Base-by-base conservation (phyloP, 2,797 vertebrate genomes). In the Megaceryle alcyon region DNA sequence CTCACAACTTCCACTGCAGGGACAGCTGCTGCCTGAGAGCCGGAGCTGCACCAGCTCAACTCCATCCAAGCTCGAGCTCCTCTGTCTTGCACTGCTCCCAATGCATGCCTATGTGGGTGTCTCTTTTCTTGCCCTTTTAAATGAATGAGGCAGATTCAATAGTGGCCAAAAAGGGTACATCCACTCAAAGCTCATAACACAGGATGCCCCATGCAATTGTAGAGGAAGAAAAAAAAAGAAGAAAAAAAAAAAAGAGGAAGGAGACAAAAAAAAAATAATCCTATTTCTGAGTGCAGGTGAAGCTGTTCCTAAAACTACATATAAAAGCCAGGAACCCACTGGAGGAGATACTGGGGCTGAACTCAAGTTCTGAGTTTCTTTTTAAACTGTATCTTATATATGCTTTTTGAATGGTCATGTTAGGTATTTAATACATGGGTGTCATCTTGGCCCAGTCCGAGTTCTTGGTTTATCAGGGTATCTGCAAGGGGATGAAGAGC, bases 101-200 rank as follows among this genome's bases (percentile, higher is more conserved):
- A 3, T 22, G 12, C 0, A 1, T 49, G n/a, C 56, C 37, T 14
- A 29, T 1, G 7, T 35, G 2, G 43, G 19, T 41, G 41, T 59
- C 37, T 31, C 5, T 9, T 29, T 0, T n/a, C 41, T 22, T 10
- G 6, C 17, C 49, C 17, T 71, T 73, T 54, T 35, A 71, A 78
- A 6, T 59, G 21, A 53, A 81, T 16, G 21, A 48, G 31, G 56
- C 26, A 63, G 49, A 48, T 37, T 29, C 29, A 37, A 31, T 1
- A 13, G 12, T 54, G 81, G 18, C 29, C 59, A 84, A 39, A 53
- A 90, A 68, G 14, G 12, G 10, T 6, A 46, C 8, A 14, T 43
- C 15, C 23, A 59, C 37, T 61, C 26, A 26, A 49, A 78, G 49
- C 31, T 78, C 56, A 16, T 0, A 84, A 37, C 25, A 70, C n/a